These are phyloP conservation scores for Tylochromis polylepis DNA, from an alignment of 2,113 vertebrate genomes.

Conservation along the genomic window DNA sequence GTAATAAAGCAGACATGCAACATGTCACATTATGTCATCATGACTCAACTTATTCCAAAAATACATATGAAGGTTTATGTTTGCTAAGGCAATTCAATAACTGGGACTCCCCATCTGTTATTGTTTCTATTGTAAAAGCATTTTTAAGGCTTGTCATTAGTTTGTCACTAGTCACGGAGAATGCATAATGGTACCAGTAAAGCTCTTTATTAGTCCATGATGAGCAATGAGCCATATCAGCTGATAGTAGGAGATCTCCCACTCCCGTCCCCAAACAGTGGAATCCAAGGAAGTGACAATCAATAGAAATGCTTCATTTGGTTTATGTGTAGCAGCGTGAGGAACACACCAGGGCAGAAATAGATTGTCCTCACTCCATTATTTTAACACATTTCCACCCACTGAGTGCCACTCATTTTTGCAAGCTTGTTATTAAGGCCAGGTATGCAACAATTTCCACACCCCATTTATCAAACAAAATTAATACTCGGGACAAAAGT, in stretches of 20 bases:
- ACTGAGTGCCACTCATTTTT: not conserved
- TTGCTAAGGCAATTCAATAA: not conserved
- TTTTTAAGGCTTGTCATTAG: slow-evolving; percentile 47
- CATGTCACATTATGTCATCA: too few species aligned
- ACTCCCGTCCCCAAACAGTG: slow-evolving; percentile 23
- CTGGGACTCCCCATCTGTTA: slow-evolving; percentile 12
- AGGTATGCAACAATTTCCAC: not conserved
- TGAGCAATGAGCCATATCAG: slow-evolving; percentile 65
- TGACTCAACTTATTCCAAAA: not conserved
- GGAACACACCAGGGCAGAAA: slow-evolving; percentile 21
- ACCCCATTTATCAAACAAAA: not conserved
- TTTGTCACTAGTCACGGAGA: slow-evolving; percentile 34
- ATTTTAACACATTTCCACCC: slow-evolving; percentile 16
- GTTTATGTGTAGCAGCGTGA: slow-evolving; percentile 45
- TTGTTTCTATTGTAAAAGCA: slow-evolving; percentile 45
- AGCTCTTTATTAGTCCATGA: slow-evolving; percentile 60
- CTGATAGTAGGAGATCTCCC: slow-evolving; percentile 37
- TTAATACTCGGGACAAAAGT: not conserved
- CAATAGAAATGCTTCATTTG: slow-evolving; percentile 69
- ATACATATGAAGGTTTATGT: slow-evolving; percentile 12
- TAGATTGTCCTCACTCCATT: not conserved
- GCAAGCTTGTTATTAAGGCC: not conserved
- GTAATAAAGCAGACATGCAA: too few species aligned
- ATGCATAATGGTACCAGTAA: slow-evolving; percentile 39
- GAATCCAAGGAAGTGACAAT: slow-evolving; percentile 58